Evolutionary conservation across 92 coral and sea anemone genomes (phyloP), one percentile per base, ranked within the genome.

Genomic region (Parazoanthus atlanticus): DNA sequence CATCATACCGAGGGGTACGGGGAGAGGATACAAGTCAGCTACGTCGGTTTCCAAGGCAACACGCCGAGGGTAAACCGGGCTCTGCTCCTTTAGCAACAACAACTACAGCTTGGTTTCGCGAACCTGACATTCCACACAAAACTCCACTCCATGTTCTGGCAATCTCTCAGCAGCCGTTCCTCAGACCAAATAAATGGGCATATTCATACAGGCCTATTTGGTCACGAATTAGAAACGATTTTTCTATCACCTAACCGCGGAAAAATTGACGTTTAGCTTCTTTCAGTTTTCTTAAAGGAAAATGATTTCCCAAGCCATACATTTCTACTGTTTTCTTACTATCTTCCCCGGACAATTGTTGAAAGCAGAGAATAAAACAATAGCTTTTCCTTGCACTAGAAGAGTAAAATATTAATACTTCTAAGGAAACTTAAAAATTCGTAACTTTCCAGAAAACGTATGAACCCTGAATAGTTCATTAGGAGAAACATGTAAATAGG

Each of bases 131-230:
- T 40, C 94, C 94, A 3, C 81, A 92, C 91, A 95, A 89, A 61
- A 95, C 98, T 8, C 98, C 98, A 26, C 92, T 97, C 4, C 95
- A 97, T 76, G 98, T 97, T 1, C 88, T 97, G 66, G 98, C 98
- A 1, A 81, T 90, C 0, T 90, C 98, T 0, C 99, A 97, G 61
- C 93, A 95, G 85, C 99, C 99, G 15, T 91, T 97, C 49, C 89
- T 97, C 17, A 86, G 91, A 70, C 92, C 97, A 6, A 97, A 94
- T 70, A 92, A 86, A 46, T 97, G 99, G 99, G 91, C 80, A 2
- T 97, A 97, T 71, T 95, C 99, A 4, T 96, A 94, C 86, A 91
- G 96, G 76, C 98, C 99, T 3, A 93, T 32, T 70, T 89, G 86
- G 89, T 93, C 88, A 21, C 70, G 26, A 84, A 29, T 26, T 26